These are phyloP conservation scores for Hydractinia symbiolongicarpus DNA, from an alignment of 30 jellyfish, hydroid and myxozoan species.

Conservation along the genomic window DNA sequence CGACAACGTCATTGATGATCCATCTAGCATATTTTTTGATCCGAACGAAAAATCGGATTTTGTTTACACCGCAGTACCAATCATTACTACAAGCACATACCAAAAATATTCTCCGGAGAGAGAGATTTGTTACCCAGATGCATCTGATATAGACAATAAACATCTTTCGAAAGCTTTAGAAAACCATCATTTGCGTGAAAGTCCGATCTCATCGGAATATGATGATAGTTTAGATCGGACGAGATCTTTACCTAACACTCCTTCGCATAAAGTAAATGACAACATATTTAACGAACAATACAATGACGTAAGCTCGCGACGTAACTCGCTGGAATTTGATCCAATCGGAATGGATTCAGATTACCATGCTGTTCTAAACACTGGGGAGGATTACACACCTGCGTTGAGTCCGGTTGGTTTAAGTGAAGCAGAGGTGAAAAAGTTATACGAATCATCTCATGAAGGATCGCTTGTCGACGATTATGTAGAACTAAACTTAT, in stretches of 20 bases:
- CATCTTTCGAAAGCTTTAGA: slow-evolving; percentile 29
- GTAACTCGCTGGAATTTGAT: slow-evolving; percentile 31
- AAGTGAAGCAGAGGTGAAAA: slow-evolving; percentile 1
- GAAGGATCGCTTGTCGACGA: slow-evolving; percentile 42
- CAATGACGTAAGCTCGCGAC: slow-evolving; percentile 7
- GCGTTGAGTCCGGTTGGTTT: slow-evolving; percentile 16
- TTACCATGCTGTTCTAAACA: slow-evolving; percentile 28
- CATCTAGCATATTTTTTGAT: slow-evolving; percentile 94
- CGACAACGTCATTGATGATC: slow-evolving; percentile 68
- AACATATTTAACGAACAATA: slow-evolving; percentile 16
- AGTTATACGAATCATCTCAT: not conserved
- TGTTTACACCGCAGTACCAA: slow-evolving; percentile 56
- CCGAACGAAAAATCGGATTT: slow-evolving; percentile 97
- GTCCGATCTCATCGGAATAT: slow-evolving; percentile 56
- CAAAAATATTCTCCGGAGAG: slow-evolving; percentile 30
- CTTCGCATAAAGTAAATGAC: slow-evolving; percentile 33
- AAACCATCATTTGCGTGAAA: slow-evolving; percentile 32
- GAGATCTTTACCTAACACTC: slow-evolving; percentile 42
- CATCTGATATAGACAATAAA: slow-evolving; percentile 20
- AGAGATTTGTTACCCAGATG: not conserved
- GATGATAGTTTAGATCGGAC: slow-evolving; percentile 92
- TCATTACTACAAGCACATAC: slow-evolving; percentile 11
- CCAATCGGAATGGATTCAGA: slow-evolving; percentile 45
- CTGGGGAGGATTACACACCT: slow-evolving; percentile 21
- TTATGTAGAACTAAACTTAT: slow-evolving; percentile 44